Percentiles rank a stretch among this genome's conserved stretches.
Conservation (phyloP, 2,888 invertebrate species). For the Abrostola triplasia region DNA sequence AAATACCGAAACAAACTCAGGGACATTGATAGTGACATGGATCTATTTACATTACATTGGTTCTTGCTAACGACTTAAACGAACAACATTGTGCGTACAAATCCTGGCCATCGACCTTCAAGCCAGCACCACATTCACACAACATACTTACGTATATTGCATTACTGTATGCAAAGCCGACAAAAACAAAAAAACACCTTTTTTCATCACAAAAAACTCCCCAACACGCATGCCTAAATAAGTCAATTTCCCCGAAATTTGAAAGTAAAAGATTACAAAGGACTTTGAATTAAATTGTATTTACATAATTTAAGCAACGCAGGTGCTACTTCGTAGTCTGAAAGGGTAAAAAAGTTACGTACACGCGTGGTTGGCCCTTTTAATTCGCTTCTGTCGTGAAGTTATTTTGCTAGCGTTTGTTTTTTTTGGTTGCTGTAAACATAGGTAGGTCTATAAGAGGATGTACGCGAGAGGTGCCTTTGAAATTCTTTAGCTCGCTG, state of each 20-base stretch:
- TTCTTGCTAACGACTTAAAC: too few relatives aligned
- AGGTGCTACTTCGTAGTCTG: constrained; percentile 65
- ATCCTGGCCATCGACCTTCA: too few relatives aligned
- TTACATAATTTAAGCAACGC: constrained; percentile 77
- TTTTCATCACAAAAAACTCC: constrained; percentile 34
- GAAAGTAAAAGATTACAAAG: constrained; percentile 65
- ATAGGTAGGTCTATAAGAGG: constrained; percentile 24
- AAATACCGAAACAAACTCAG: too few relatives aligned
- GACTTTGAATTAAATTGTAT: constrained; percentile 73
- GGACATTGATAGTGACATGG: too few relatives aligned
- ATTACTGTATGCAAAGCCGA: not conserved
- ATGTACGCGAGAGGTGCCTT: constrained; percentile 14
- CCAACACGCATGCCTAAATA: constrained; percentile 51
- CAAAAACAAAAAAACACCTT: constrained; percentile 23
- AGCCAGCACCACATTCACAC: not conserved
- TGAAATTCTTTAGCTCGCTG: constrained; percentile 1
- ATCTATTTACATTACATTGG: too few relatives aligned
- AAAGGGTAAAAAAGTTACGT: constrained; percentile 73
- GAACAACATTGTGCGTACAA: too few relatives aligned
- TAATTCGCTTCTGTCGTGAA: constrained; percentile 57
- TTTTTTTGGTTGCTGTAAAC: constrained; percentile 49
- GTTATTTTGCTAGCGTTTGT: constrained; percentile 54
- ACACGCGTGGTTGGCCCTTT: constrained; percentile 59
- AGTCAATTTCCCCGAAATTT: constrained; percentile 59
- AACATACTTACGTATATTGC: not conserved